Evolutionary conservation across 2,797 vertebrate species (phyloP).

Genomic region (Tolypeutes matacus): DNA sequence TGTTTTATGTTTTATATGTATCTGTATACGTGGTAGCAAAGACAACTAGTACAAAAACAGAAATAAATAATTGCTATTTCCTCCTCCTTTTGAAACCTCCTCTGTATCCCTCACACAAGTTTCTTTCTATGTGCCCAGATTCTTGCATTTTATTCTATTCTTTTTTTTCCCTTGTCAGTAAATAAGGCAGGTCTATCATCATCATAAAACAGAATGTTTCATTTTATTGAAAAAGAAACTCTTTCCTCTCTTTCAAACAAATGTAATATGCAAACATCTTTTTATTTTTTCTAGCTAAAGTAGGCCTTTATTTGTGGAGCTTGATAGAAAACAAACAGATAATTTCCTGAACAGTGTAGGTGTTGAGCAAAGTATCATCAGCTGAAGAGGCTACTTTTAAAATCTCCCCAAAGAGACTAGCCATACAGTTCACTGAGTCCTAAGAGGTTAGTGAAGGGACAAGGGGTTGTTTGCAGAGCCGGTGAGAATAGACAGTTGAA

Average conservation of each 20-base stretch:
- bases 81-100: background rate
- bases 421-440: background rate
- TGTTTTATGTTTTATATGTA: background rate
- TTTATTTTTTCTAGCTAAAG: background rate
- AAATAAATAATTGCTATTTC: background rate
- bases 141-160: background rate
- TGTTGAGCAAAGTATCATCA: background rate
- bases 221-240: constrained; percentile 28
- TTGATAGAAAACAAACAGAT: constrained; percentile 23
- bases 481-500: background rate
- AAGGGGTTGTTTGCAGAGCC: constrained; percentile 54
- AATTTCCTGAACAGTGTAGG: background rate
- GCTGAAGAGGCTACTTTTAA: constrained; percentile 27
- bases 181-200: background rate
- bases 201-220: background rate
- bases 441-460: background rate
- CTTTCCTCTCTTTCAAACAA: background rate
- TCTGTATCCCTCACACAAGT: background rate
- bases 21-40: background rate
- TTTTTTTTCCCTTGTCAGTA: background rate
- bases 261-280: background rate
- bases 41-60: background rate
- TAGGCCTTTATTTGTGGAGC: constrained; percentile 53
- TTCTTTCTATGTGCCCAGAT: background rate
- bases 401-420: constrained; percentile 36